A percentile compares a stretch with the other conserved stretches of the same genome.
Evolutionary conservation across 2,113 vertebrate species (phyloP).

Genomic region (mouse (Mus musculus)): DNA sequence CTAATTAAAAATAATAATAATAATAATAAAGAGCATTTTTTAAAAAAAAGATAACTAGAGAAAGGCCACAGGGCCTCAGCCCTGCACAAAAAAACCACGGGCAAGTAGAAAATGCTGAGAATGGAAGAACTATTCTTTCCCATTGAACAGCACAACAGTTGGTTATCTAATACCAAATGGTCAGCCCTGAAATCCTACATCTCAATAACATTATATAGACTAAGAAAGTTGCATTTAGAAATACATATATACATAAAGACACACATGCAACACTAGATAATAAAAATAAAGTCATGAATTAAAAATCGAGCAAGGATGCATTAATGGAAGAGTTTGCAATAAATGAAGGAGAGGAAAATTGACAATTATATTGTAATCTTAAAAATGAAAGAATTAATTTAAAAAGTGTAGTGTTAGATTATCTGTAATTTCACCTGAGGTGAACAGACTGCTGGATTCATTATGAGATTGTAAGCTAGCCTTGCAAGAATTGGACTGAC

Average conservation of each 20-base stretch:
- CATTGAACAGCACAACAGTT: neutral
- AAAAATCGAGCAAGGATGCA: neutral
- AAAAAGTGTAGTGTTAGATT: neutral
- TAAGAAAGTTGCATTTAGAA: neutral
- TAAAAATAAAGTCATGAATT: neutral
- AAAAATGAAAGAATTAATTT: neutral
- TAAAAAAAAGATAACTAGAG: neutral
- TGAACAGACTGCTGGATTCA: constrained; percentile 28
- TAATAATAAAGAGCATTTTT: too few species aligned
- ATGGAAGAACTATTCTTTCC: neutral
- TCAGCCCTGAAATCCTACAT: neutral
- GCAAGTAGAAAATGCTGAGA: neutral
- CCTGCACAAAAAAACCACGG: neutral
- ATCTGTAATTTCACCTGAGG: constrained; percentile 22
- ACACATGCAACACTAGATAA: neutral
- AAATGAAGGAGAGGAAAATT: neutral
- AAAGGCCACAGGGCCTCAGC: neutral
- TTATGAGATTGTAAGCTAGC: neutral
- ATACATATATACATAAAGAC: neutral
- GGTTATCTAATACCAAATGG: neutral
- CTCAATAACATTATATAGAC: neutral
- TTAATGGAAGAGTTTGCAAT: neutral
- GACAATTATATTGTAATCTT: neutral
- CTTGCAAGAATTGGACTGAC: constrained; percentile 14
- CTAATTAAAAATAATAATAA: too few species aligned